These are phyloP conservation scores for Tipula lateralis DNA, from an alignment of 2,888 invertebrate species.

Conservation along the genomic window DNA sequence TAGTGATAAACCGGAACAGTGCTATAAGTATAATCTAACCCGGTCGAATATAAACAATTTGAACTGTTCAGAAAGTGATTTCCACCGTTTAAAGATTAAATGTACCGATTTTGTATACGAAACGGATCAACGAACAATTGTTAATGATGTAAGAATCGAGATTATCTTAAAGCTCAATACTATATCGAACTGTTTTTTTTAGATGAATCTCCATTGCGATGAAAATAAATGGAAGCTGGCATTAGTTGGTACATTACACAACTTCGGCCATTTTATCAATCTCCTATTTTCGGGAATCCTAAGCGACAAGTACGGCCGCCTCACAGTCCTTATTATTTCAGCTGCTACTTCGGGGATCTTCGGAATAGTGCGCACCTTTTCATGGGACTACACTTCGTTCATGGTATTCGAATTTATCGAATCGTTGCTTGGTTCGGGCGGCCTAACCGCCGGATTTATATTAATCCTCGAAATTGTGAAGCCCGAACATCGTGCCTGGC, in stretches of 20 bases:
- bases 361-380: not conserved
- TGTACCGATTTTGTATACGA: not conserved
- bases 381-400: not conserved
- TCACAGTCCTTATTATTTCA: not conserved
- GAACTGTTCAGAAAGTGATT: not conserved
- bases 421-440: not conserved
- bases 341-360: not conserved
- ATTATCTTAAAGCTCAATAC: not conserved
- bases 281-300: not conserved
- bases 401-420: not conserved
- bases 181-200: not conserved
- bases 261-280: not conserved
- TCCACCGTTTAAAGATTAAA: not conserved
- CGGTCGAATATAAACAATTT: not conserved
- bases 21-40: not conserved
- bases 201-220: not conserved
- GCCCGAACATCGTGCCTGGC: conserved; percentile 61
- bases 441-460: conserved; percentile 49
- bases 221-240: not conserved
- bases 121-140: not conserved
- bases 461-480: conserved; percentile 70
- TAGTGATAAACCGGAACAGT: conserved; percentile 38
- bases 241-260: not conserved
- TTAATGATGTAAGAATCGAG: not conserved
- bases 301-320: not conserved